These are phyloP conservation scores for Muntiacus reevesi DNA, from an alignment of 2,113 vertebrate species.

Conservation along the genomic window DNA sequence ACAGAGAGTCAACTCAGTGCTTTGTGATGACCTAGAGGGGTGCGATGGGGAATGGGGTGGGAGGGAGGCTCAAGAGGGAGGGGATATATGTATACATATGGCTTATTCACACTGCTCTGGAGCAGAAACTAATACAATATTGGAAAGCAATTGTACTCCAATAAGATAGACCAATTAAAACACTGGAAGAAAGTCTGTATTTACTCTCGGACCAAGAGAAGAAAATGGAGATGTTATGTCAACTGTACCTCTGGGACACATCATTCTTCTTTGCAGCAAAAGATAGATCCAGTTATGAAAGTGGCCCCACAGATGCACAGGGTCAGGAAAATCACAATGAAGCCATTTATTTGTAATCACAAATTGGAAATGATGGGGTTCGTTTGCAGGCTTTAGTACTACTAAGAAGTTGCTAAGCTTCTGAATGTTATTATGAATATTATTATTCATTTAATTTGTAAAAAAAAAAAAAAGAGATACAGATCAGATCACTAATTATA, in stretches of 20 bases:
- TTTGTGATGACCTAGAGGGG: neutral
- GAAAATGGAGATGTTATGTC: neutral
- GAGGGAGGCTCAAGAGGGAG: neutral
- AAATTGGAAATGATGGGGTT: neutral
- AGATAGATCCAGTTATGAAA: neutral
- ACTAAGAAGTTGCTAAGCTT: neutral
- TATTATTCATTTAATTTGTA: neutral
- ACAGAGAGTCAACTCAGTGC: neutral
- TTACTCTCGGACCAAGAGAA: neutral
- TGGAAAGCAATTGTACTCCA: neutral
- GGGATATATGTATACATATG: neutral
- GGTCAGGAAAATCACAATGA: neutral
- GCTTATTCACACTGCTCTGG: neutral
- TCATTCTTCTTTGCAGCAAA: neutral
- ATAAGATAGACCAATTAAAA: neutral
- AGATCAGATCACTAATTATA: neutral
- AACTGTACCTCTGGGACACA: too few relatives aligned
- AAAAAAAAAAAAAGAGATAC: neutral
- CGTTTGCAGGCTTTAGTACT: neutral
- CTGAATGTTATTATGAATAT: neutral
- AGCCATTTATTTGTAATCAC: neutral
- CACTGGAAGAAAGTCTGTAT: neutral
- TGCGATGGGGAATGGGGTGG: fast-evolving
- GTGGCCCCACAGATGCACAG: too few relatives aligned
- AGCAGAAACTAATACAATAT: neutral